Evolutionary conservation across 64 coral and sea anemone species (phyloP).

Genomic region (Astreopora myriophthalma): DNA sequence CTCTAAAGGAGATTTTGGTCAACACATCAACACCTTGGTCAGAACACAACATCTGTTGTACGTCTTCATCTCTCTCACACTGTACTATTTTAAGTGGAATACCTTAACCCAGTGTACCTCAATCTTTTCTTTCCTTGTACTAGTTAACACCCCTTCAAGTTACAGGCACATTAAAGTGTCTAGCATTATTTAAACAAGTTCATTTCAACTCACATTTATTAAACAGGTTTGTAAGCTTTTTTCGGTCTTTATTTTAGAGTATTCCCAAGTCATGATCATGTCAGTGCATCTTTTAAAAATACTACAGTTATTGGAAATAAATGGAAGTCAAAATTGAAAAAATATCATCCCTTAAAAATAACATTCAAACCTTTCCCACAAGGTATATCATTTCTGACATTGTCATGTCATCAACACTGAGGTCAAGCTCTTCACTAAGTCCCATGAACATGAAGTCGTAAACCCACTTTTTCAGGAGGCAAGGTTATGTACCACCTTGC

Average conservation of each 20-base stretch:
- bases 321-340: too few species aligned
- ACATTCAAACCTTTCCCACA: slow-evolving; percentile 1
- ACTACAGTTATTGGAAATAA: too few species aligned
- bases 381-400: background rate
- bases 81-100: slow-evolving; percentile 20
- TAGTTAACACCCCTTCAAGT: too few species aligned
- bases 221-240: background rate
- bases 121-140: too few species aligned
- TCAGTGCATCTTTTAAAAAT: background rate
- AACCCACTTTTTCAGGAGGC: slow-evolving; percentile 39
- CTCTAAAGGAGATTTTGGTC: slow-evolving; percentile 38
- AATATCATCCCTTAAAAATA: background rate
- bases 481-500: slow-evolving; percentile 46
- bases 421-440: slow-evolving; percentile 34
- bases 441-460: slow-evolving; percentile 23
- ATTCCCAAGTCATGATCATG: too few species aligned
- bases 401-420: slow-evolving; percentile 20
- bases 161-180: background rate
- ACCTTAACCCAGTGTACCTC: background rate
- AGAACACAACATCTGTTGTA: slow-evolving; percentile 38
- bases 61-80: slow-evolving; percentile 33
- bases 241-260: background rate
- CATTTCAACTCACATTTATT: background rate
- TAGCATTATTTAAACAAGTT: background rate
- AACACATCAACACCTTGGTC: slow-evolving; percentile 58